Conservation (phyloP, 2,797 vertebrate genomes). For the Takifugu ocellatus region DNA sequence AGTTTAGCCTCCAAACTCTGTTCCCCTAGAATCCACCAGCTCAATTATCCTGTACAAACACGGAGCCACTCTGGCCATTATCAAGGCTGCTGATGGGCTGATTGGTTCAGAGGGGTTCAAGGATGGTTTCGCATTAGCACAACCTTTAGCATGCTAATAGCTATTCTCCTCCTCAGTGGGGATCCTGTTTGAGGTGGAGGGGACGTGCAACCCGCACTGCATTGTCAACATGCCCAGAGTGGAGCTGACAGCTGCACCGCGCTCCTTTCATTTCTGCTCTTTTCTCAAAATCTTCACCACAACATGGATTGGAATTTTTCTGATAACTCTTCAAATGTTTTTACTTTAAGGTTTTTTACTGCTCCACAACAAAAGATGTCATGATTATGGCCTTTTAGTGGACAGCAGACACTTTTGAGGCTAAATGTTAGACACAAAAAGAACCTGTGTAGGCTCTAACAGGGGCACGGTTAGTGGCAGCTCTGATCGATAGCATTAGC, state of each 20-base stretch:
- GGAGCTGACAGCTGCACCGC: constrained; percentile 43
- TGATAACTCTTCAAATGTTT: too few species aligned
- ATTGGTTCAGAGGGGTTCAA: constrained; percentile 55
- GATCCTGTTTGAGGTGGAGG: constrained; percentile 71
- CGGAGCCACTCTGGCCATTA: constrained; percentile 36
- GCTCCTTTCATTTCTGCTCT: constrained; percentile 19
- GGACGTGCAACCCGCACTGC: constrained; percentile 47
- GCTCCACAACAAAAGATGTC: constrained; percentile 8
- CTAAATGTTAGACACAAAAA: constrained; percentile 33
- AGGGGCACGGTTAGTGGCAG: constrained; percentile 37
- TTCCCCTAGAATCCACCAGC: constrained; percentile 50
- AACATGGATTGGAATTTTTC: too few species aligned
- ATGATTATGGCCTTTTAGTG: constrained; percentile 42
- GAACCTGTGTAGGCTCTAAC: constrained; percentile 62
- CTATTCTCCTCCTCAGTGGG: constrained; percentile 64
- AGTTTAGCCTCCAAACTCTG: constrained; percentile 50
- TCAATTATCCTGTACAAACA: constrained; percentile 52
- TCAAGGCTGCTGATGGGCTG: constrained; percentile 33
- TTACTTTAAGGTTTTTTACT: neutral
- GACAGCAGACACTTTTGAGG: constrained; percentile 44
- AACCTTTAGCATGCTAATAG: constrained; percentile 78
- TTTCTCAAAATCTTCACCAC: neutral
- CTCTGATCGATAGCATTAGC: constrained; percentile 71
- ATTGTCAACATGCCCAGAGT: constrained; percentile 48
- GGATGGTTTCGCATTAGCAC: constrained; percentile 61